Evolutionary conservation across 2,797 vertebrate species (phyloP), one percentile per base, ranked within the genome.

Genomic region (Leptoclinus maculatus): DNA sequence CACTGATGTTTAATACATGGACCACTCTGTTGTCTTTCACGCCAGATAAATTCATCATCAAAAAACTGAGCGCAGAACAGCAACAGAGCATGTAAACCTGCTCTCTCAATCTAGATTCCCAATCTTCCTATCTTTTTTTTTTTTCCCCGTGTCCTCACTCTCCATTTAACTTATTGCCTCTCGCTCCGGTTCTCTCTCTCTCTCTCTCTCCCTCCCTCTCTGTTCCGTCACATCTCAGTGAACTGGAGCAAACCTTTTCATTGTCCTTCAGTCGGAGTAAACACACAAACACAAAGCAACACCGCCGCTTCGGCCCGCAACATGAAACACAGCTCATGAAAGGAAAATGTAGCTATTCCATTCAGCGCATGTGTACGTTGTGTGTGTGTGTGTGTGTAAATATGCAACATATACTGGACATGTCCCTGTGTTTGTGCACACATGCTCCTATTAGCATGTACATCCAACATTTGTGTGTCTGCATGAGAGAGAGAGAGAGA

Each of bases 1-100:
- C 78, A 78, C 81, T 86, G 79, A 92, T 92, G 91, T 94, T 93
- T 93, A 92, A 93, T 83, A 90, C 92, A 91, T 87, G 76, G 75
- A 84, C 80, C 76, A 71, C 81, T 88, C 79, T 89, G 83, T 90
- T 92, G 88, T 92, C 76, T 91, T 90, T 86, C 91, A 85, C 62
- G 53, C 73, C 85, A 85, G 80, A 93, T 92, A 84, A 87, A 90
- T 93, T 91, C 84, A 90, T 92, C 85, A 90, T 90, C 74, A 88
- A 88, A 91, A 91, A 79, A 85, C 76, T 58, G 79, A 89, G 75
- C 68, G 59, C 65, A 78, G 80, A 87, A 85, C 84, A 93, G 88
- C 82, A 82, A 53, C 71, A 27, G 76, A 81, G 86, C 89, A 87
- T 91, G 88, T 84, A 86, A 83, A 66, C 71, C 68, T 77, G 76